phyloP scores from a whole-genome alignment of 2,888 invertebrate genomes.

The Hydriomena furcata region DNA sequence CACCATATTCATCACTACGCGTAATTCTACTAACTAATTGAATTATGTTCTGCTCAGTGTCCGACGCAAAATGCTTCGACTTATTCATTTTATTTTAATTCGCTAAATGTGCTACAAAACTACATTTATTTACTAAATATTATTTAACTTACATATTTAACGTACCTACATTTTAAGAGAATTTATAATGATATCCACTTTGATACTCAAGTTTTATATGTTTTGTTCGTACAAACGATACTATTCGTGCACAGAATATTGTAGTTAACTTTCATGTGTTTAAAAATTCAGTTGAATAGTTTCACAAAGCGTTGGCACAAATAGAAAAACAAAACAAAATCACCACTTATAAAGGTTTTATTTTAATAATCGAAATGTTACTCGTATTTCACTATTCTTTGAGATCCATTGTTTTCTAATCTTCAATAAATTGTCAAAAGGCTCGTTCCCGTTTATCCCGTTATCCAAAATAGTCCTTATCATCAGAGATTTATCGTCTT shows the following conservation, averaged over 20 bases:
- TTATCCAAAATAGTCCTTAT: slow-evolving; percentile 44
- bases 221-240: too few relatives aligned
- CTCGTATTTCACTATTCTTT: not conserved
- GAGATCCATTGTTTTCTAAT: not conserved
- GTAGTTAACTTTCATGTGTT: too few relatives aligned
- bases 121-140: slow-evolving; percentile 13
- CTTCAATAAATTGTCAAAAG: slow-evolving; percentile 26
- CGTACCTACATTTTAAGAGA: not conserved
- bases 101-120: slow-evolving; percentile 21
- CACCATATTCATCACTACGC: slow-evolving; percentile 41
- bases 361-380: too few relatives aligned
- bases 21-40: slow-evolving; percentile 41
- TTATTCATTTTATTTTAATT: slow-evolving; percentile 12
- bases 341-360: too few relatives aligned
- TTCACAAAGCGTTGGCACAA: slow-evolving; percentile 5
- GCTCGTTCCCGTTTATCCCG: slow-evolving; percentile 38
- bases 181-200: too few relatives aligned
- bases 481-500: slow-evolving; percentile 40
- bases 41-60: slow-evolving; percentile 28
- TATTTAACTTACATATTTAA: not conserved
- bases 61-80: slow-evolving; percentile 16
- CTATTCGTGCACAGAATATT: too few relatives aligned
- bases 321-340: too few relatives aligned
- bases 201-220: too few relatives aligned
- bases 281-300: too few relatives aligned